Percentiles rank a stretch among this genome's conserved stretches.
Conservation (phyloP, 2,888 invertebrate genomes). For the Cyclophora punctaria region DNA sequence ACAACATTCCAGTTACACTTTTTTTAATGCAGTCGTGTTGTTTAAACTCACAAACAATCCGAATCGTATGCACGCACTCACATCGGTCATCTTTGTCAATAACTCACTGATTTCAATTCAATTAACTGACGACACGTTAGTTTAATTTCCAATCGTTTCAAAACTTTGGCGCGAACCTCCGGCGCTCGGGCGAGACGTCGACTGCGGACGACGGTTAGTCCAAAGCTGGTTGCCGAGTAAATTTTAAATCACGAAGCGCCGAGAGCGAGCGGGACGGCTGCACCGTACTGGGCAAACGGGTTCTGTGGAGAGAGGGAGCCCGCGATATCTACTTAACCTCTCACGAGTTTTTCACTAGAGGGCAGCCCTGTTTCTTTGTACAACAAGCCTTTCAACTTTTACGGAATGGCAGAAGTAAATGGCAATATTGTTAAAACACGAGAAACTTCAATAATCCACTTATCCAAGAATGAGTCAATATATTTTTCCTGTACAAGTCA, state of each 20-base stretch:
- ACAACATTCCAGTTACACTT: slow-evolving; percentile 20
- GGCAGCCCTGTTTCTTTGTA: slow-evolving; percentile 20
- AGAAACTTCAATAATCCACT: no score
- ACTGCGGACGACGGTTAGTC: slow-evolving; percentile 53
- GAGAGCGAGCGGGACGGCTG: slow-evolving; percentile 36
- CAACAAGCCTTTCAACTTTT: neutral
- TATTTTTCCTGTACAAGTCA: no score
- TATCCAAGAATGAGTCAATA: no score
- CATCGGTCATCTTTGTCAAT: slow-evolving; percentile 30
- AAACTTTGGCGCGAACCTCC: slow-evolving; percentile 56
- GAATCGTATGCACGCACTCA: slow-evolving; percentile 29
- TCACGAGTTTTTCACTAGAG: slow-evolving; percentile 47
- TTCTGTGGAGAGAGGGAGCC: slow-evolving; percentile 13
- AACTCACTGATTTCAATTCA: slow-evolving; percentile 30
- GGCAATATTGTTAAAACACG: no score
- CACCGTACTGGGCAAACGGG: slow-evolving; percentile 14
- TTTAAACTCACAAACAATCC: slow-evolving; percentile 27
- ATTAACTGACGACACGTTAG: slow-evolving; percentile 34
- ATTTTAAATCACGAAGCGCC: slow-evolving; percentile 41
- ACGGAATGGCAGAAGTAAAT: neutral
- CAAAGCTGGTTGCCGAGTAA: slow-evolving; percentile 43
- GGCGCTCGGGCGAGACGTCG: slow-evolving; percentile 35
- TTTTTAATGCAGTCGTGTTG: slow-evolving; percentile 9
- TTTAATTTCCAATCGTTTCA: slow-evolving; percentile 40
- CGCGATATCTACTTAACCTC: slow-evolving; percentile 11